A percentile compares a stretch with the other conserved stretches of the same genome.
phyloP scores from a whole-genome alignment of 2,888 invertebrate species.

The Meandrusa payeni region DNA sequence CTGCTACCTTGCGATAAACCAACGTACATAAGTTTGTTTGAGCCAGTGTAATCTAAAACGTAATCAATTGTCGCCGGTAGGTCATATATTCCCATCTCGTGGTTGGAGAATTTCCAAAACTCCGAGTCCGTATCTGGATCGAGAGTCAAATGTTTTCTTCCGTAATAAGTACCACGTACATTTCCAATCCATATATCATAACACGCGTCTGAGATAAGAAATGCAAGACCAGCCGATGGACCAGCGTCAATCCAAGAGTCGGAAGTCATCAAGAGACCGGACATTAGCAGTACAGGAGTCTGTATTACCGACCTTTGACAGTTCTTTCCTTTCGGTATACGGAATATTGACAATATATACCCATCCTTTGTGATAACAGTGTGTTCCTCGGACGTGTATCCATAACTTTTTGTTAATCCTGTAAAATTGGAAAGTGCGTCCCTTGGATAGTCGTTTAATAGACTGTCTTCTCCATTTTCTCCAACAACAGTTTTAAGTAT shows the following conservation, averaged over 20 bases:
- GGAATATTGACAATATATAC: slow-evolving; percentile 50
- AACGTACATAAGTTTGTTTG: slow-evolving; percentile 61
- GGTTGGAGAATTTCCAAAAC: slow-evolving; percentile 81
- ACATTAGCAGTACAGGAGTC: slow-evolving; percentile 57
- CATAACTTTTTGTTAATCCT: slow-evolving; percentile 40
- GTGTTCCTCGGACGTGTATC: slow-evolving; percentile 52
- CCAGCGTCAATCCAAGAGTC: slow-evolving; percentile 60
- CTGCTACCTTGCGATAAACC: slow-evolving; percentile 90
- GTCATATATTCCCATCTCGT: slow-evolving; percentile 88
- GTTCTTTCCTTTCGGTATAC: slow-evolving; percentile 41
- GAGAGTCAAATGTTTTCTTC: slow-evolving; percentile 70
- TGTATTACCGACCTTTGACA: slow-evolving; percentile 35
- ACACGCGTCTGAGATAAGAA: slow-evolving; percentile 40
- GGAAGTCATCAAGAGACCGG: slow-evolving; percentile 55
- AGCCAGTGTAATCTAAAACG: slow-evolving; percentile 44
- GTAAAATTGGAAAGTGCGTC: slow-evolving; percentile 41
- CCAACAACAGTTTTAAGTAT: not conserved
- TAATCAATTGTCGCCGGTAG: slow-evolving; percentile 82
- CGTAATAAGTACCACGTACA: slow-evolving; percentile 64
- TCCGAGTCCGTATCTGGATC: slow-evolving; percentile 45
- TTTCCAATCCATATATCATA: slow-evolving; percentile 51
- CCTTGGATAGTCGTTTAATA: not conserved
- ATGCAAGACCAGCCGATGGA: slow-evolving; percentile 40
- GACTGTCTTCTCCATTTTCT: not conserved
- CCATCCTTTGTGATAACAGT: slow-evolving; percentile 54